Evolutionary conservation across 2,888 invertebrate genomes (phyloP).

Genomic region (Calliopum simillimum): DNA sequence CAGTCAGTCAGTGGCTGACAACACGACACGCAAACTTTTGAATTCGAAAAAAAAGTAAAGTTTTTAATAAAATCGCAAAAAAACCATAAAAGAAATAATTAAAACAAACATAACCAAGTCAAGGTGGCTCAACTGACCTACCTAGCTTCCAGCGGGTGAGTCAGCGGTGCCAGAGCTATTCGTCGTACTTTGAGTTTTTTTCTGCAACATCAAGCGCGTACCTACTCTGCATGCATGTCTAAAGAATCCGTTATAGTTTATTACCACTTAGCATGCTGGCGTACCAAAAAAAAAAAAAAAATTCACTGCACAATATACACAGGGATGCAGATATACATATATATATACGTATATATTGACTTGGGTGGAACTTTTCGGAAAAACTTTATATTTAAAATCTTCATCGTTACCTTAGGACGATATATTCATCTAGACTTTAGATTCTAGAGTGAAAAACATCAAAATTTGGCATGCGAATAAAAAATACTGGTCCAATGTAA

Average conservation of each 20-base stretch:
- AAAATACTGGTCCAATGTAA: too few species aligned
- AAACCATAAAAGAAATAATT: constrained; percentile 55
- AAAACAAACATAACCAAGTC: constrained; percentile 52
- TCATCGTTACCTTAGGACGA: too few species aligned
- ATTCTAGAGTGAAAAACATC: too few species aligned
- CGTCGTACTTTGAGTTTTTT: constrained; percentile 24
- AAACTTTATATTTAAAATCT: too few species aligned
- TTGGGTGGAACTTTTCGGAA: too few species aligned
- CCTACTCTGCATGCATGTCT: neutral
- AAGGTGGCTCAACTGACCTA: constrained; percentile 53
- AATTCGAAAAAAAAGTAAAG: neutral
- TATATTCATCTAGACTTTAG: too few species aligned
- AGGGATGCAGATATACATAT: too few species aligned
- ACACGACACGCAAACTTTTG: constrained; percentile 7
- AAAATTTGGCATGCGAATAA: too few species aligned
- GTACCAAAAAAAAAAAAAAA: neutral
- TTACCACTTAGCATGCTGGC: constrained; percentile 43
- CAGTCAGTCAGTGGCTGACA: neutral
- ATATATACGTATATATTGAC: too few species aligned
- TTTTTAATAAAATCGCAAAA: constrained; percentile 40
- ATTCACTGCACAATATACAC: neutral
- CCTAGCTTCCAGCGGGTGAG: constrained; percentile 29
- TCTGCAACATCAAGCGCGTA: constrained; percentile 53
- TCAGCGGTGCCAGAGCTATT: constrained; percentile 22
- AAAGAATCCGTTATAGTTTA: constrained; percentile 61